Base-by-base conservation (phyloP, 2,113 vertebrate genomes). In the Xenus cinereus region DNA sequence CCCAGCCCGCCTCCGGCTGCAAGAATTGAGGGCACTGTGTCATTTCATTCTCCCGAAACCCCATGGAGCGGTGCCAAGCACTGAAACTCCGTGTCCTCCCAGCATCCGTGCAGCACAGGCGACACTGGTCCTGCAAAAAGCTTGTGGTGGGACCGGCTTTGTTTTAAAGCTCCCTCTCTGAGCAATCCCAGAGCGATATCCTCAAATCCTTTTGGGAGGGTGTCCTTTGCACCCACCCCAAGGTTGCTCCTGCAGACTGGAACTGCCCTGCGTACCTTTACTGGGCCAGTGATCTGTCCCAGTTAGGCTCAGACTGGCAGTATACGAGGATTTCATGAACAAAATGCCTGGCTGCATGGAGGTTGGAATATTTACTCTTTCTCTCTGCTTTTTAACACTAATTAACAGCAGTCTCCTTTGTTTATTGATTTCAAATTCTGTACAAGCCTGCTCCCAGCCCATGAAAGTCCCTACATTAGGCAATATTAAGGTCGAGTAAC, bases 361-460 rank as follows among this genome's bases (percentile, higher is more conserved):
- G 43, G 6, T 93, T 74, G 60, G 84, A 62, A 85, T 85, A 59
- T 59, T 85, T 68, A 53, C 32, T 72, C 77, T n/a, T 69, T 73
- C 32, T 50, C 74, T 66, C 26, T 60, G 84, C 59, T 86, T 94
- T 90, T 73, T 77, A 57, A 71, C 3, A 1, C 32, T 92, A 86
- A 95, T 94, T 93, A 85, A 45, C 85, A 81, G 45, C 76, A 86
- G n/a, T 41, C 37, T 81, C 4, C 39, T 84, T 71, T 94, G 72
- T 86, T 69, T 78, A 75, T 84, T 60, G 73, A 93, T 95, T 92
- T 94, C 56, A 64, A 77, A 48, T 92, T 96, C 81, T 76, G 16
- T n/a, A 18, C 50, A 18, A 76, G 32, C 72, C 90, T 80, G 37
- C 71, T 93, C 59, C n/a, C 10, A 51, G 46, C 60, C 80, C 28